Base-by-base conservation (phyloP, 2,888 invertebrate genomes). In the Cepaea hortensis region DNA sequence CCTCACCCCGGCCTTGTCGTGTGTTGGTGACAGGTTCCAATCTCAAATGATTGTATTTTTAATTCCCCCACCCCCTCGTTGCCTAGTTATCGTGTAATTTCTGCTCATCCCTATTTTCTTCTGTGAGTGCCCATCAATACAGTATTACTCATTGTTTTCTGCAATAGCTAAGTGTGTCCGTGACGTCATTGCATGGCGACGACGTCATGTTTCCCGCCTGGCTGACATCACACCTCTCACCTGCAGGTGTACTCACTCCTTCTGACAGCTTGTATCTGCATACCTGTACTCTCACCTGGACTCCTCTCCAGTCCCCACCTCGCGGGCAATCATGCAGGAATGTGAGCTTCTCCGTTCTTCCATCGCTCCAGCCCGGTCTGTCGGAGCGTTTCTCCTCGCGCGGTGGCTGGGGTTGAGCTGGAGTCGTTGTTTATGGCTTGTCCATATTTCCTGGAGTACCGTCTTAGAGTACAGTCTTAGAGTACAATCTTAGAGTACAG, bases 201-300 rank as follows among this genome's bases (percentile, higher is more conserved):
- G 72, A 11, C 23, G n/a, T n/a, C 72, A 72, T 4, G 23, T 72
- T 9, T n/a, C 23, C n/a, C 72, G 9, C 68, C n/a, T 15, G n/a
- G 15, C 68, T 9, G 5, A 20, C n/a, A n/a, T 68, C 68, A 68
- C 68, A 11, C 50, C 55, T n/a, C 55, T 84, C 55, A 15, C 20
- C 68, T 15, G 68, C 68, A 68, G 68, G 18, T 9, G 68, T 15
- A 68, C 68, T 68, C n/a, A 68, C 55, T 73, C 73, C 72, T 23
- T 23, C 83, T 84, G n/a, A n/a, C 73, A 48, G 46, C 55, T 55
- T 55, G 55, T 82, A n/a, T 70, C 82, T 82, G 18, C 48, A 11
- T 70, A 15, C 55, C 46, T 70, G 18, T 70, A 46, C 7, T 9
- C 55, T 55, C 55, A 55, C 55, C 55, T 55, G 55, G 55, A 55